Evolutionary conservation across 2,888 invertebrate genomes (phyloP).

Genomic region (Tetrapedia diversipes): DNA sequence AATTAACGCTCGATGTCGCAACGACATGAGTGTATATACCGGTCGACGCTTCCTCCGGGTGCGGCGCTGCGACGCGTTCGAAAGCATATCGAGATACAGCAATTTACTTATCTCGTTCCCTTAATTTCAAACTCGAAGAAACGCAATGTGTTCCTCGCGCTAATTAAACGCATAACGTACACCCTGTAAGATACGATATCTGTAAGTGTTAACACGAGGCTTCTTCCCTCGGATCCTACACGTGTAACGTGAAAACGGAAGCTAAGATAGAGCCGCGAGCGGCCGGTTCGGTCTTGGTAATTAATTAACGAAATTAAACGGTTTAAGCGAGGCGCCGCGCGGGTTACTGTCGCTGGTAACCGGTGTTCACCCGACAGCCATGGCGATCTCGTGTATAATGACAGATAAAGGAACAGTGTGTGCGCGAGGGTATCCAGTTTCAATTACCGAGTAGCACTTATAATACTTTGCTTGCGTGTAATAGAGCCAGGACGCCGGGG

Average conservation of each 20-base stretch:
- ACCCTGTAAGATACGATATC: conserved; percentile 9
- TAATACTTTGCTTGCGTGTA: conserved; percentile 50
- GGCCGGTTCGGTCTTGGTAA: conserved; percentile 31
- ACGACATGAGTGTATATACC: background rate
- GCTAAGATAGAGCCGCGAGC: background rate
- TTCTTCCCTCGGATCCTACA: background rate
- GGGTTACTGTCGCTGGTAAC: conserved; percentile 25
- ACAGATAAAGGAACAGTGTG: conserved; percentile 41
- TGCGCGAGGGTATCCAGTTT: conserved; percentile 45
- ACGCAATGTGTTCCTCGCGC: conserved; percentile 17
- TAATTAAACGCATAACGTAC: conserved; percentile 32
- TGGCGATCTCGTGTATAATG: conserved; percentile 38
- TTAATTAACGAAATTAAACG: conserved; percentile 48
- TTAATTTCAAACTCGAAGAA: conserved; percentile 7
- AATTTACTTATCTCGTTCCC: conserved; percentile 16
- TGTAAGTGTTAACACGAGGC: background rate
- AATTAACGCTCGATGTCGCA: conserved; percentile 36
- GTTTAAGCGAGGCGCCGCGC: conserved; percentile 2
- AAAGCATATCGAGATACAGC: background rate
- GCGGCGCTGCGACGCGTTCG: background rate
- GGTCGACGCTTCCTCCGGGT: background rate
- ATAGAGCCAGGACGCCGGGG: conserved; percentile 43
- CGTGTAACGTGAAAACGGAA: conserved; percentile 2
- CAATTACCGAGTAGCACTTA: conserved; percentile 57
- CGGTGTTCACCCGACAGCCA: conserved; percentile 12